Base-by-base conservation (phyloP, 2,113 vertebrate species). In the Pimephales promelas region DNA sequence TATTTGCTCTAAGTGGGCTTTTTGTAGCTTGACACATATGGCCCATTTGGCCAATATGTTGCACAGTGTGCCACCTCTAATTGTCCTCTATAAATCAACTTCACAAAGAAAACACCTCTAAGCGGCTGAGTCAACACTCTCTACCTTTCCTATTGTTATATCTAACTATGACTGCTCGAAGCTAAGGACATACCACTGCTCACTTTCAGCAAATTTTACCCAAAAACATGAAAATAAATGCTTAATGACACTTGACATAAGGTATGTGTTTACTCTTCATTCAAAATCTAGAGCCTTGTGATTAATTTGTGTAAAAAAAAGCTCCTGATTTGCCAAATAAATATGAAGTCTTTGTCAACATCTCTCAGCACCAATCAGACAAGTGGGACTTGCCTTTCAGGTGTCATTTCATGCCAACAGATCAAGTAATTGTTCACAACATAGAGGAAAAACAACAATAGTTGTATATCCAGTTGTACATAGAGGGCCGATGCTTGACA, bases 51-150 rank as follows among this genome's bases (percentile, higher is more conserved):
- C 16, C 26, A n/a, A 47, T 45, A 49, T 52, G 45, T 66, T 68
- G 45, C 68, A 24, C 72, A 84, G 83, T 31, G 1, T 78, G 22
- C 8, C 16, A 13, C 43, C 59, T 10, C 57, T 80, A 40, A 45
- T 52, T 70, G 54, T 70, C 64, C 6, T 82, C 47, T 40, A 82
- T 76, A 82, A 45, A 76, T 81, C 84, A 70, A 40, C 28, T 81
- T 43, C 31, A 52, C 16, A 64, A 81, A 43, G 49, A 34, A 82
- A 56, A 57, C 47, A 14, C 13, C 26, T 57, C 66, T 24, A 6
- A 36, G 22, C 14, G 54, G 77, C 16, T 49, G 13, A 74, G 79
- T 66, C 68, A 47, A 80, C 57, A 73, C 54, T 40, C 14, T 6
- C 28, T 28, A 34, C 28, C 49, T 64, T 2, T 24, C 6, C 56